These are phyloP conservation scores for Blastobasis adustella DNA, from an alignment of 2,888 invertebrate species.

Conservation along the genomic window DNA sequence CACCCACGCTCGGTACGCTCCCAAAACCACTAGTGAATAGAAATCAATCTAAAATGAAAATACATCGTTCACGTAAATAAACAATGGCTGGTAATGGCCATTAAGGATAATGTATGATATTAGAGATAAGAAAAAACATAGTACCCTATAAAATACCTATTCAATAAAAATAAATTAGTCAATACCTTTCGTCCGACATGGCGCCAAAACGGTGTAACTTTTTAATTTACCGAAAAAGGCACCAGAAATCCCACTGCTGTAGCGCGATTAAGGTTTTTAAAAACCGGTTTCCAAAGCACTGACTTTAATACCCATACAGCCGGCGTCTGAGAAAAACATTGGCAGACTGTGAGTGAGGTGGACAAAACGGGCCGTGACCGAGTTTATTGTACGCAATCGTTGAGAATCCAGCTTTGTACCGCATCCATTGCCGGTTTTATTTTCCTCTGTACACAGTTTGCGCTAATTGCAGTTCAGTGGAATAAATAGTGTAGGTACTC, in stretches of 20 bases:
- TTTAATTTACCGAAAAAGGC: constrained; percentile 20
- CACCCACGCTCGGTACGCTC: constrained; percentile 42
- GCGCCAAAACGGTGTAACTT: constrained; percentile 25
- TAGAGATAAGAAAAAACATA: constrained; percentile 6
- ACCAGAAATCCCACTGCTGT: constrained; percentile 21
- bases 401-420: background rate
- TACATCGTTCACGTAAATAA: constrained; percentile 20
- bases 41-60: constrained; percentile 53
- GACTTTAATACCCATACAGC: constrained; percentile 36
- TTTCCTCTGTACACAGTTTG: background rate
- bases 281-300: constrained; percentile 37
- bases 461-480: too few relatives aligned
- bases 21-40: constrained; percentile 37
- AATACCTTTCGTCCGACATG: constrained; percentile 48
- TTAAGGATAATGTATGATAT: constrained; percentile 8
- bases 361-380: constrained; percentile 24
- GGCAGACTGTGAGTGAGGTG: constrained; percentile 45
- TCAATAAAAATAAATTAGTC: constrained; percentile 3
- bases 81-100: constrained; percentile 13
- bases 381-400: constrained; percentile 3
- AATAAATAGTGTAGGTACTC: too few relatives aligned
- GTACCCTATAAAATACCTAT: constrained; percentile 10
- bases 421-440: constrained; percentile 9
- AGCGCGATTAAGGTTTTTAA: constrained; percentile 16
- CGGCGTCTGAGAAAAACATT: constrained; percentile 44